Base-by-base conservation (phyloP, 2,797 vertebrate species). In the Eulemur mongoz region DNA sequence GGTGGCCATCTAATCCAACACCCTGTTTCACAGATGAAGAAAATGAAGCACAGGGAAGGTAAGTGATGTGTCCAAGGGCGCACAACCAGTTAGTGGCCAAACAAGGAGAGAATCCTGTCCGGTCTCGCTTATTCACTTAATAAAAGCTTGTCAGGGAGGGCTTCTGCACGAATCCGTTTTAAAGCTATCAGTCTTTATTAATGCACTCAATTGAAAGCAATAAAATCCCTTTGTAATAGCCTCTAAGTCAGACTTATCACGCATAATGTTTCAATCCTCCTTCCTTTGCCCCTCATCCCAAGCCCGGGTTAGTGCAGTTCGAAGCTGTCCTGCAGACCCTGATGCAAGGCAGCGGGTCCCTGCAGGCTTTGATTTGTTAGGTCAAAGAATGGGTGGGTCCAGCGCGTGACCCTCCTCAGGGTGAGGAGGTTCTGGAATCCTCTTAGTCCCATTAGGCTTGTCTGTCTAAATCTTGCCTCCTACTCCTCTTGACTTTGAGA, bases 111-210 rank as follows among this genome's bases (percentile, higher is more conserved):
- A 63, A 63, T 10, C 22, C 38, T 25, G 11, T 23, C 40, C 22
- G 38, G 84, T 83, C 43, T 93, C 73, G 22, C 45, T 87, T 78
- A 48, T 86, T 94, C 54, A 75, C 50, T 73, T 52, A 40, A 69
- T 82, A 65, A 92, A 87, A 20, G 54, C 73, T 89, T 84, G 54
- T 59, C 25, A 61, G 93, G 23, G 73, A 67, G 82, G 23, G 57
- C 50, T 86, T 82, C 23, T 8, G 92, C 63, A 40, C 0, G 1
- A 59, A 85, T 91, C 61, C 43, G 25, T 85, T 94, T 92, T 61
- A 78, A 30, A 96, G 78, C 22, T 35, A 48, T 43, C 86, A 61
- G 43, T 91, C 91, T 96, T 95, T 93, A 92, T 94, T 85, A 93
- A 81, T 73, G 70, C n/a, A 25, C 27, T 48, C 7, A 79, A 59